These are phyloP conservation scores for Tragelaphus strepsiceros DNA, from an alignment of 2,113 vertebrate species.

Conservation along the genomic window DNA sequence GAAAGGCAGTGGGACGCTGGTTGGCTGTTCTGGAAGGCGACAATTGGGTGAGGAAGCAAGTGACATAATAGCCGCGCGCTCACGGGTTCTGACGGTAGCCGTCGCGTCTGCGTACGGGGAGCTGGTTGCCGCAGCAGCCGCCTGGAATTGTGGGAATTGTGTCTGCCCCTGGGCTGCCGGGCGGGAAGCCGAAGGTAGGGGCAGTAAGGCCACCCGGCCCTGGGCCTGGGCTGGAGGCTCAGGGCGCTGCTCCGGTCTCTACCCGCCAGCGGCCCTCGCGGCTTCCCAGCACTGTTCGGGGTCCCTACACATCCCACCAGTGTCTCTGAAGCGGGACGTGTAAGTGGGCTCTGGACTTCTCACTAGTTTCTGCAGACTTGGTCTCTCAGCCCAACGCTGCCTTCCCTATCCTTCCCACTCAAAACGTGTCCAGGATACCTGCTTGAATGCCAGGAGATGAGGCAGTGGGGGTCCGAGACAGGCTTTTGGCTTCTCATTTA, in stretches of 20 bases:
- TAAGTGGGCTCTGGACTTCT: not conserved
- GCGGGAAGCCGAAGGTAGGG: conserved; percentile 70
- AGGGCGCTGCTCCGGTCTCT: not conserved
- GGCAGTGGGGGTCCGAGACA: not conserved
- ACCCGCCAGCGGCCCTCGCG: not conserved
- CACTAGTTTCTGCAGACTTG: not conserved
- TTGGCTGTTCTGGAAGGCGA: not conserved
- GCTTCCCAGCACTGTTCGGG: not conserved
- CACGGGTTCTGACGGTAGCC: not conserved
- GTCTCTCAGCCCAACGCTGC: not conserved
- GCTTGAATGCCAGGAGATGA: not conserved
- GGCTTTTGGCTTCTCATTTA: not conserved
- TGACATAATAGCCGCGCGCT: conserved; percentile 24
- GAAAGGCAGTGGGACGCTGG: rapidly evolving
- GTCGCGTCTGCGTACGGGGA: conserved; percentile 47
- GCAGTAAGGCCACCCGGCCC: not conserved
- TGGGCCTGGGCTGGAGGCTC: not conserved
- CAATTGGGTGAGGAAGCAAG: conserved; percentile 26
- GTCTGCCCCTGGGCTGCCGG: conserved; percentile 53
- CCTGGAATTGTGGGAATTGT: conserved; percentile 73
- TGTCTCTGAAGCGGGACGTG: not conserved
- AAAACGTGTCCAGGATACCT: not conserved
- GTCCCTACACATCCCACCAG: not conserved
- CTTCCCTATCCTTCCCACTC: not conserved
- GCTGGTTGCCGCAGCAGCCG: conserved; percentile 36